Percentiles rank a stretch among this genome's conserved stretches.
These are phyloP conservation scores for Drosophila guanche DNA, from an alignment of 1,140 invertebrate species.

Conservation along the genomic window DNA sequence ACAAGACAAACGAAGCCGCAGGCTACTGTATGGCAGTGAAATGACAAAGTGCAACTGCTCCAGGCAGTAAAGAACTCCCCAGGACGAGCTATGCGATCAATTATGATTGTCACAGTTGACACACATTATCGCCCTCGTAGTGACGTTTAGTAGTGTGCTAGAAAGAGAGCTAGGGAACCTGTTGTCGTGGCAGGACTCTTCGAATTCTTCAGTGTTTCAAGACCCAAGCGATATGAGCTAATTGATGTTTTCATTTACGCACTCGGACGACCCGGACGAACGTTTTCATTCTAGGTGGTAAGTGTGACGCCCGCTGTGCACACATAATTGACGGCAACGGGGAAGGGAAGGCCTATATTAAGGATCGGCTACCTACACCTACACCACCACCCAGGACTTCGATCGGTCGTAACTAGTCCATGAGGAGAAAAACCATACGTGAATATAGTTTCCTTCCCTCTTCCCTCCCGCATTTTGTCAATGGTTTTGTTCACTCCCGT, in stretches of 20 bases:
- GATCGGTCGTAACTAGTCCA: conserved; percentile 58
- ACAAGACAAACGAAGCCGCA: conserved; percentile 58
- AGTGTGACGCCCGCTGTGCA: conserved; percentile 82
- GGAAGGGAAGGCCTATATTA: conserved; percentile 14
- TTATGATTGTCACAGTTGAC: conserved; percentile 81
- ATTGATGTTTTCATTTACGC: conserved; percentile 79
- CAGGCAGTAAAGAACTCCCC: conserved; percentile 23
- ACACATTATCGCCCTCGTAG: conserved; percentile 71
- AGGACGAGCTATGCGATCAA: conserved; percentile 59
- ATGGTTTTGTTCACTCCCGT: conserved; percentile 72
- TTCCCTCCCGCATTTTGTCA: conserved; percentile 55
- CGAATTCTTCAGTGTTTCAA: neutral
- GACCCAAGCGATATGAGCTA: conserved; percentile 62
- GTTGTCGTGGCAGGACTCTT: conserved; percentile 46
- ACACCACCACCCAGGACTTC: conserved; percentile 48
- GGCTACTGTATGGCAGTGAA: conserved; percentile 63
- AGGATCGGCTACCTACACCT: conserved; percentile 12
- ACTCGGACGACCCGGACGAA: conserved; percentile 30
- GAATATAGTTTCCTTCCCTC: conserved; percentile 13
- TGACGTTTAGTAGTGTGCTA: neutral
- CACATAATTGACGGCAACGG: conserved; percentile 74
- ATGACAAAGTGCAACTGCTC: conserved; percentile 52
- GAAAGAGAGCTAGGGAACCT: conserved; percentile 46
- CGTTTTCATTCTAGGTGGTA: conserved; percentile 80
- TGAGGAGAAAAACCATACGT: conserved; percentile 15